Evolutionary conservation across 2,888 invertebrate species (phyloP).

Genomic region (Caradrina kadenii): DNA sequence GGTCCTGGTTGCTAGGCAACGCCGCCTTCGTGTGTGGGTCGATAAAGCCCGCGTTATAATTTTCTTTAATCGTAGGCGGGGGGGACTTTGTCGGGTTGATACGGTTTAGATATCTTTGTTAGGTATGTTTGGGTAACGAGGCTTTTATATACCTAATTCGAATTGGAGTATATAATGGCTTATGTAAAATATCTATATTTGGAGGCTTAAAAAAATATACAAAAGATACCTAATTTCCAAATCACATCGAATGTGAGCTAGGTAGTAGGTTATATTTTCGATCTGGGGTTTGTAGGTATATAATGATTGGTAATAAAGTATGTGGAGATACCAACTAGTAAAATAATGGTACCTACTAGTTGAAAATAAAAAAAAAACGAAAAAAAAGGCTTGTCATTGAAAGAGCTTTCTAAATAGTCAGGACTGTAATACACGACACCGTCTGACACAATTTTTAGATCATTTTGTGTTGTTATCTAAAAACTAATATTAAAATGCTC

Average conservation of each 20-base stretch:
- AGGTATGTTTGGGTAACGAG: slow-evolving; percentile 55
- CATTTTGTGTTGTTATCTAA: too few species aligned
- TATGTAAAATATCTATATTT: slow-evolving; percentile 9
- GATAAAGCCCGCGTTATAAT: slow-evolving; percentile 84
- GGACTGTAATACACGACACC: background rate
- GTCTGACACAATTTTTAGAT: background rate
- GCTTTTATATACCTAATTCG: slow-evolving; percentile 25
- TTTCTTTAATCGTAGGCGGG: slow-evolving; percentile 84
- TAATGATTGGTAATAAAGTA: background rate
- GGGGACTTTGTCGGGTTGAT: slow-evolving; percentile 68
- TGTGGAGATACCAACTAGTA: background rate
- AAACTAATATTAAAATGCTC: too few species aligned
- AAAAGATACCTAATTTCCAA: background rate
- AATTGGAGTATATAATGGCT: slow-evolving; percentile 15
- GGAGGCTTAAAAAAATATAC: too few species aligned
- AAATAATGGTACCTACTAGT: too few species aligned
- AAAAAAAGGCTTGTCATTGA: background rate
- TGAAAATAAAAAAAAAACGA: too few species aligned
- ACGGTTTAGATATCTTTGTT: slow-evolving; percentile 70
- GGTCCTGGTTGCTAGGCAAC: slow-evolving; percentile 85
- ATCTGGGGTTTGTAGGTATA: background rate
- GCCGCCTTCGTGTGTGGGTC: slow-evolving; percentile 83
- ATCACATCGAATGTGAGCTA: background rate
- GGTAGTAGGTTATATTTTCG: background rate
- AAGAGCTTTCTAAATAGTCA: background rate